Evolutionary conservation across 2,888 invertebrate genomes (phyloP), one percentile per base, ranked within the genome.

Genomic region (Lasioglossum zephyrum): DNA sequence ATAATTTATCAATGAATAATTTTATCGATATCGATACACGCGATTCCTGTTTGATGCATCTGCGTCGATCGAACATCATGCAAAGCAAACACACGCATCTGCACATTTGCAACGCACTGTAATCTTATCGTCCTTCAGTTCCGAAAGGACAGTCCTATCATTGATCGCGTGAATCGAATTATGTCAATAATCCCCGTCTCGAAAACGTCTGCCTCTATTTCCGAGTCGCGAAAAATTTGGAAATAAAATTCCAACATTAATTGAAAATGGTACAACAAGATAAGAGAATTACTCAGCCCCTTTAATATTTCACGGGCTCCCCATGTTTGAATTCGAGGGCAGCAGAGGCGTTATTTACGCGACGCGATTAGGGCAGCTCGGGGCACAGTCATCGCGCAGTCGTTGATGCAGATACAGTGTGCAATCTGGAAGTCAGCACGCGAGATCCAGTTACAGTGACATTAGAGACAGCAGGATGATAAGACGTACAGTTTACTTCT

Each of bases 401-500:
- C 49, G 53, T 9, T n/a, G 11, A 11, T 79, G 70, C 73, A 63
- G 36, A 77, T 72, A 60, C 57, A 57, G 72, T 22, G 5, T 72
- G 39, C 77, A 70, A 80, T 73, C 63, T 53, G 73, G 69, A 39
- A 49, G 84, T 63, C 57, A 63, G 72, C 76, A 81, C 36, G 66
- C 41, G 63, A 73, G 63, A 63, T 81, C 74, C 44, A 66, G 66
- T 69, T 81, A 18, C 80, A 44, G 70, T 81, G 82, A 87, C 72
- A 81, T 81, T 76, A 81, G 47, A 85, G 8, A 66, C 78, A 77
- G 77, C 79, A 39, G 53, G 36, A 39, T 77, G 81, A 88, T 84
- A 85, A 88, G 79, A n/a, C 76, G 75, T 66, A 18, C 53, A 18
- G 41, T 22, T 49, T 31, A 47, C 72, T 86, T 88, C 81, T 70